phyloP scores from a whole-genome alignment of 2,113 vertebrate genomes.

The Cebus imitator region DNA sequence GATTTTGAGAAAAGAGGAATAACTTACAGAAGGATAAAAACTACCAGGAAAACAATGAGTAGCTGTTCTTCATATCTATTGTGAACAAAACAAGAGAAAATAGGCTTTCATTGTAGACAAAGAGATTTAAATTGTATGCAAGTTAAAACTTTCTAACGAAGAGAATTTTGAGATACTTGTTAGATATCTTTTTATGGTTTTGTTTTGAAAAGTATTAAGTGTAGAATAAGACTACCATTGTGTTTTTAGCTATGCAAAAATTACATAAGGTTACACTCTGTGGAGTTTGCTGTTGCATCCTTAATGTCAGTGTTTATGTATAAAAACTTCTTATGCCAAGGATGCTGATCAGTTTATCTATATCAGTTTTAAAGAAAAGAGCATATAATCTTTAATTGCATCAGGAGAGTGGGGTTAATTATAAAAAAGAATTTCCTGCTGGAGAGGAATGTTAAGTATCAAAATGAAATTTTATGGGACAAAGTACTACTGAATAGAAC shows the following conservation, averaged over 20 bases:
- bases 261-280: background rate
- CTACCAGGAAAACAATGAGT: constrained; percentile 35
- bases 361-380: constrained; percentile 26
- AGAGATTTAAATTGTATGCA: constrained; percentile 15
- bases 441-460: background rate
- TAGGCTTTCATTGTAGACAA: background rate
- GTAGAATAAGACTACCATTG: background rate
- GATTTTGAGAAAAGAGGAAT: constrained; percentile 42
- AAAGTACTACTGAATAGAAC: background rate
- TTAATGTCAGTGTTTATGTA: background rate
- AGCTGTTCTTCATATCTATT: background rate
- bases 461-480: background rate
- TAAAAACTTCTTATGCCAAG: background rate
- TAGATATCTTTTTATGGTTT: background rate
- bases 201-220: constrained; percentile 9
- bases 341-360: background rate
- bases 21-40: constrained; percentile 54
- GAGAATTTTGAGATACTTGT: background rate
- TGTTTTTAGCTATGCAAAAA: constrained; percentile 29
- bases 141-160: constrained; percentile 15
- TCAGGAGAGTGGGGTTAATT: constrained; percentile 36
- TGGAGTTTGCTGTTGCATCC: background rate
- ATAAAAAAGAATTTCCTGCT: constrained; percentile 14
- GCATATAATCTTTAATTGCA: constrained; percentile 3
- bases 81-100: constrained; percentile 48